Conservation (phyloP, 1,140 invertebrate genomes). For the Homalodisca vitripennis region DNA sequence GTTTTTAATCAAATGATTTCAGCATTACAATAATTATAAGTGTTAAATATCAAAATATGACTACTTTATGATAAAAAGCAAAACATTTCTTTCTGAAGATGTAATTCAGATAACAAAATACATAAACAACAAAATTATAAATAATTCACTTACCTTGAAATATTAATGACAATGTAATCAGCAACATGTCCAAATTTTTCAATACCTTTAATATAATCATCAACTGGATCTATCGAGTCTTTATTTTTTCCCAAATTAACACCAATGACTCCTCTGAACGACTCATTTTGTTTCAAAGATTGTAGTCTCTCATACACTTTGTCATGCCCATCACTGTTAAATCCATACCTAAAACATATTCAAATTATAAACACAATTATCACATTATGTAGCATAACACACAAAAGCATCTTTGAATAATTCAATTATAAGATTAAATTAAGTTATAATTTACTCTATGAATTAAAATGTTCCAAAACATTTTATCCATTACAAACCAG, state of each 20-base stretch:
- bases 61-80: too few species aligned
- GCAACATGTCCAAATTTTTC: slow-evolving; percentile 70
- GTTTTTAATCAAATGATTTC: too few species aligned
- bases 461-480: not conserved
- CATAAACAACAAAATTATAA: not conserved
- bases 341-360: slow-evolving; percentile 67
- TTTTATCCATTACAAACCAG: not conserved
- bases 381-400: not conserved
- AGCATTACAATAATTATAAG: too few species aligned
- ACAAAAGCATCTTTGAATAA: not conserved
- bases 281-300: slow-evolving; percentile 52
- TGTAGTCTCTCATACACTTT: slow-evolving; percentile 64
- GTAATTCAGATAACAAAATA: too few species aligned
- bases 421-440: not conserved
- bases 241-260: slow-evolving; percentile 98
- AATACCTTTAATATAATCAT: slow-evolving; percentile 83
- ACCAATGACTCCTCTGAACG: slow-evolving; percentile 66
- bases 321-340: slow-evolving; percentile 94
- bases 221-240: slow-evolving; percentile 64
- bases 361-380: not conserved
- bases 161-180: slow-evolving; percentile 89
- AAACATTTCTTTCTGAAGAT: too few species aligned
- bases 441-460: not conserved
- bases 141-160: slow-evolving; percentile 62
- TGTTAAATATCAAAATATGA: too few species aligned